phyloP scores from a whole-genome alignment of 2,888 invertebrate species.

The Nudaria mundana region DNA sequence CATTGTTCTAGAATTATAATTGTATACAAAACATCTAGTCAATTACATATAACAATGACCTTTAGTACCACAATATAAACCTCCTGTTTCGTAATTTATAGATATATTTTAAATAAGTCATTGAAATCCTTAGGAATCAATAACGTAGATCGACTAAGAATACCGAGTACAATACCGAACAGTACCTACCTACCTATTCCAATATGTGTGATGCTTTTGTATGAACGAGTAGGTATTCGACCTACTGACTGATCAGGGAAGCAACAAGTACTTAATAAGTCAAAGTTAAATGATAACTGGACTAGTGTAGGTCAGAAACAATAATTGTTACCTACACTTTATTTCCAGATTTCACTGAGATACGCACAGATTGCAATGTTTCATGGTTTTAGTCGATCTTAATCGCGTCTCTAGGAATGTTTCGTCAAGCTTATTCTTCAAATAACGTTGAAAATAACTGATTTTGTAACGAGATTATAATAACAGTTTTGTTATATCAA shows the following conservation, averaged over 20 bases:
- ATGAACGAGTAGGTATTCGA: no score
- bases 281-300: conserved; percentile 32
- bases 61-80: conserved; percentile 4
- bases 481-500: no score
- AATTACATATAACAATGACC: no score
- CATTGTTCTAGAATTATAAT: conserved; percentile 5
- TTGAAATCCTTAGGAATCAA: conserved; percentile 2
- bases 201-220: no score
- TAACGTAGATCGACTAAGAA: no score
- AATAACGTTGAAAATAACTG: background rate
- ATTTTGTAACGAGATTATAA: background rate
- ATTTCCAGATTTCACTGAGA: conserved; percentile 24
- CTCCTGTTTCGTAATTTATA: background rate
- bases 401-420: background rate
- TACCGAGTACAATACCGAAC: no score
- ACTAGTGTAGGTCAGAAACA: conserved; percentile 10
- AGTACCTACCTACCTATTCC: no score
- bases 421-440: background rate
- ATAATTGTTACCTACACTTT: conserved; percentile 20
- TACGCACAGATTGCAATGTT: conserved; percentile 8
- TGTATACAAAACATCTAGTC: no score
- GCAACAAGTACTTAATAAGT: conserved; percentile 28
- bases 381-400: conserved; percentile 15
- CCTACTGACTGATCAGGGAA: no score
- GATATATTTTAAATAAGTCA: conserved; percentile 2